phyloP scores from a whole-genome alignment of 2,113 vertebrate genomes.

The Limanda limanda region DNA sequence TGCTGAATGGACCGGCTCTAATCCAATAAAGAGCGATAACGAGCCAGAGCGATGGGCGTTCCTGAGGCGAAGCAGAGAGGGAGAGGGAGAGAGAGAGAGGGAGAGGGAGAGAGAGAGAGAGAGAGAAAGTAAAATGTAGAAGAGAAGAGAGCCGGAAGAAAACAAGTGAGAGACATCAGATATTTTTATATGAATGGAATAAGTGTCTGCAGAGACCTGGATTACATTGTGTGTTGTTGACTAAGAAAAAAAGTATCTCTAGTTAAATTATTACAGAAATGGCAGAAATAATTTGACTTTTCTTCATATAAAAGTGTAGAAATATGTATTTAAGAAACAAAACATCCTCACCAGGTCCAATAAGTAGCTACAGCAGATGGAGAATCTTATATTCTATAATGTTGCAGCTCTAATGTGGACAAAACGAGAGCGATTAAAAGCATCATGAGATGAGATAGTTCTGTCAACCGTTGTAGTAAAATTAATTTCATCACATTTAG shows the following conservation, averaged over 20 bases:
- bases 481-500: too few relatives aligned
- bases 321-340: background rate
- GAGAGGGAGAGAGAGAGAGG: background rate
- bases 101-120: background rate
- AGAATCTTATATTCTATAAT: too few relatives aligned
- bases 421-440: too few relatives aligned
- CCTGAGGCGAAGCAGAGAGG: background rate
- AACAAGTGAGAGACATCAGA: background rate
- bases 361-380: too few relatives aligned
- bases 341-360: background rate
- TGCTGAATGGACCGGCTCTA: slow-evolving; percentile 48
- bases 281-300: background rate
- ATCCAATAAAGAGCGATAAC: slow-evolving; percentile 58
- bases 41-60: background rate
- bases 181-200: background rate
- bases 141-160: background rate
- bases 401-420: too few relatives aligned
- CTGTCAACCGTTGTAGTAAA: too few relatives aligned
- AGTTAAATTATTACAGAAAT: too few relatives aligned
- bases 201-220: background rate
- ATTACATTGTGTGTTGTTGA: background rate
- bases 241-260: too few relatives aligned
- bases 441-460: too few relatives aligned
- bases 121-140: background rate
- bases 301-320: background rate